Evolutionary conservation across 2,797 vertebrate species (phyloP).

Genomic region (Iguana delicatissima): DNA sequence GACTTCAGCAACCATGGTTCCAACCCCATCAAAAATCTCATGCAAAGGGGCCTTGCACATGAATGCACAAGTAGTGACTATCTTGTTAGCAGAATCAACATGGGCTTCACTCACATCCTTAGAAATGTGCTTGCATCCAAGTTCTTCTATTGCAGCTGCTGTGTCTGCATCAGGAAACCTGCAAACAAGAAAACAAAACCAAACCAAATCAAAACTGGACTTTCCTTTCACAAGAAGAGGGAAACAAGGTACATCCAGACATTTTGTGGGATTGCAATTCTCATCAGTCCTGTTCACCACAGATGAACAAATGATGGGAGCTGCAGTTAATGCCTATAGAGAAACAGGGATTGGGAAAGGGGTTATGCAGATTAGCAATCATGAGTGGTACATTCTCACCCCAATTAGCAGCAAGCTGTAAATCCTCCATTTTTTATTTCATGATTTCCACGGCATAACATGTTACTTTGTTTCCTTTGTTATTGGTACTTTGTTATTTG

Average conservation of each 20-base stretch:
- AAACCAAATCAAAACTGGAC: not conserved
- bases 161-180: constrained; percentile 85
- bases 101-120: constrained; percentile 84
- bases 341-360: not conserved
- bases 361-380: not conserved
- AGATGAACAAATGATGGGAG: not conserved
- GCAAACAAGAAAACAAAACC: not conserved
- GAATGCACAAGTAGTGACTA: constrained; percentile 84
- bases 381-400: not conserved
- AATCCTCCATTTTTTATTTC: not conserved
- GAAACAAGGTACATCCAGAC: constrained; percentile 15
- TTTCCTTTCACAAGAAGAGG: constrained; percentile 25
- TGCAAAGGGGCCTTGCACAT: constrained; percentile 85
- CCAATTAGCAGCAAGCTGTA: not conserved
- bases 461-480: not conserved
- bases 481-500: not conserved
- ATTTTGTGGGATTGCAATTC: not conserved
- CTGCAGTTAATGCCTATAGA: not conserved
- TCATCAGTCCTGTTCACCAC: not conserved
- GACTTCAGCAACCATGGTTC: constrained; percentile 85
- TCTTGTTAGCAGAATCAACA: constrained; percentile 83
- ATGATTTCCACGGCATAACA: not conserved
- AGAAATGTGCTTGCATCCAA: constrained; percentile 84
- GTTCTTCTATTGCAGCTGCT: constrained; percentile 79
- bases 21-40: constrained; percentile 84